Evolutionary conservation across 2,797 vertebrate genomes (phyloP), one percentile per base, ranked within the genome.

Genomic region (Xiphophorus birchmanni): DNA sequence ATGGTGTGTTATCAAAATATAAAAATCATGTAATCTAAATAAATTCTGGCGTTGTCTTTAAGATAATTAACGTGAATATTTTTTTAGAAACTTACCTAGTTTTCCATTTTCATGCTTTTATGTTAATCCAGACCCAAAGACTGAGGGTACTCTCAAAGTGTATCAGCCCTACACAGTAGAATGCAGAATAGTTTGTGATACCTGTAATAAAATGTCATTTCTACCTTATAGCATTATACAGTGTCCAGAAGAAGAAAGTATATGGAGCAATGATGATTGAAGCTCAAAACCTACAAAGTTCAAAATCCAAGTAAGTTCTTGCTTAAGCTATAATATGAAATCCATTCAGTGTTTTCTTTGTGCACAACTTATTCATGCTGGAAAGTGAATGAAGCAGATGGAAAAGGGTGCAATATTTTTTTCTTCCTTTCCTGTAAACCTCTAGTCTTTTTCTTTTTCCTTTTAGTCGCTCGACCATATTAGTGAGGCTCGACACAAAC

Each of bases 401-500:
- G 76, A 82, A 84, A 84, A 60, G 13, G 48, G 21, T 80, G 58
- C 73, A 35, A 67, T 17, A 2, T 81, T 72, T 21, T 35, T 56
- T 26, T 63, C 15, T 32, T 47, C n/a, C 56, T 42, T 84, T 82
- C 65, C 44, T 74, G 75, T 78, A 72, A 78, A 79, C 85, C 83
- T 83, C 76, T 80, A 50, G 71, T 76, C 82, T 82, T 73, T 71
- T n/a, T 44, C 0, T 23, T 73, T n/a, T 29, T 13, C 69, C 13
- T 48, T 83, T n/a, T 80, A 99, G 99, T 92, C 98, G 98, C 54
- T 96, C 96, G 23, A 99, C 99, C 12, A 98, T 99, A 91, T 98
- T 98, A 73, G 95, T 99, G 86, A 97, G 97, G 37, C 97, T 99
- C 84, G 95, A 99, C 93, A 97, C 97, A 91, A 96, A 98, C 0